phyloP scores from a whole-genome alignment of 1,140 invertebrate species.

The Olivierus martensii region DNA sequence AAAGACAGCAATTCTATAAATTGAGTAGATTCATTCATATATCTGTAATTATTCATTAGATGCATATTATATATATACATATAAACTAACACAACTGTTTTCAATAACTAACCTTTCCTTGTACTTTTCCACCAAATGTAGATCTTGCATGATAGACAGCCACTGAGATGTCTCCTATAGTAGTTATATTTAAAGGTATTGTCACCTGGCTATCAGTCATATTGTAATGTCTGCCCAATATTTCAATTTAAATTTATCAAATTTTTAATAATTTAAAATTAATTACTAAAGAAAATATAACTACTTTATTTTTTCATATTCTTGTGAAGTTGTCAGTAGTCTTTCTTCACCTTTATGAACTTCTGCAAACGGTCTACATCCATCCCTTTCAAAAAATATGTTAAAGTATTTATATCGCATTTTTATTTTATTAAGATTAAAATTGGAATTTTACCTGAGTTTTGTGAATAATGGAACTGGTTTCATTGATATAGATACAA shows the following conservation, averaged over 20 bases:
- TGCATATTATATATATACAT: no score
- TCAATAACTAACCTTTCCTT: conserved; percentile 48
- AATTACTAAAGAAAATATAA: not conserved
- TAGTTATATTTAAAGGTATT: conserved; percentile 38
- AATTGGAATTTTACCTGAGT: conserved; percentile 42
- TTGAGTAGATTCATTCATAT: no score
- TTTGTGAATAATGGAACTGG: conserved; percentile 86
- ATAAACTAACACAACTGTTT: no score
- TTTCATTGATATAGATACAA: conserved; percentile 60
- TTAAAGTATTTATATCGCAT: no score
- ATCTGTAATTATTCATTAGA: no score
- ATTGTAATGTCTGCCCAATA: conserved; percentile 44
- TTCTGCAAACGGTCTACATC: conserved; percentile 84
- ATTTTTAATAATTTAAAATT: not conserved
- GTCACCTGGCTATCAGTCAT: conserved; percentile 57
- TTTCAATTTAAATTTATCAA: not conserved
- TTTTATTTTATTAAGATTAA: not conserved
- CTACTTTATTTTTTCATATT: conserved; percentile 56
- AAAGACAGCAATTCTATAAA: no score
- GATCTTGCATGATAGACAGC: conserved; percentile 70
- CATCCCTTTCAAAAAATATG: conserved; percentile 48
- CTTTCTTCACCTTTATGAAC: conserved; percentile 76
- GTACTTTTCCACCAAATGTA: conserved; percentile 58
- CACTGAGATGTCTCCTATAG: conserved; percentile 70
- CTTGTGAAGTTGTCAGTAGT: conserved; percentile 62